These are phyloP conservation scores for Spodoptera littoralis DNA, from an alignment of 2,888 invertebrate genomes.

Conservation along the genomic window DNA sequence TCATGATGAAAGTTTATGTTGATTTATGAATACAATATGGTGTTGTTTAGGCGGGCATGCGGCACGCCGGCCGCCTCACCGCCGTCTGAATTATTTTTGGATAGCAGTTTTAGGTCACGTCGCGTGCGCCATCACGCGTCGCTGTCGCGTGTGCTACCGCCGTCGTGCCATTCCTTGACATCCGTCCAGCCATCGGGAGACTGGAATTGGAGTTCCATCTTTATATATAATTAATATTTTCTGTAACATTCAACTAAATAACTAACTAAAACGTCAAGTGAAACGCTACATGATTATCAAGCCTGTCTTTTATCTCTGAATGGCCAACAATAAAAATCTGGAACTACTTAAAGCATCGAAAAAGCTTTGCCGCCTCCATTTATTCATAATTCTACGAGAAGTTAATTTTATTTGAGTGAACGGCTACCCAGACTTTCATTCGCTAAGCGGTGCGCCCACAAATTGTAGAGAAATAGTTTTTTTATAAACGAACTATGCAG, in stretches of 20 bases:
- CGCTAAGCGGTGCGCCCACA: slow-evolving; percentile 55
- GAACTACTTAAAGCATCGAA: background rate
- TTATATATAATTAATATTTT: too few species aligned
- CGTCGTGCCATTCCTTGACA: slow-evolving; percentile 8
- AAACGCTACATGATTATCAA: background rate
- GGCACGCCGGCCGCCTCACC: slow-evolving; percentile 70
- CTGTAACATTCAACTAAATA: too few species aligned
- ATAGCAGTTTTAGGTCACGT: slow-evolving; percentile 85
- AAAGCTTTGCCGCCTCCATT: slow-evolving; percentile 53
- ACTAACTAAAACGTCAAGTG: too few species aligned
- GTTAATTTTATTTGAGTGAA: slow-evolving; percentile 67
- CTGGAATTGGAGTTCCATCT: slow-evolving; percentile 3
- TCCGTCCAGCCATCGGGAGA: slow-evolving; percentile 2
- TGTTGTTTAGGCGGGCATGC: slow-evolving; percentile 67
- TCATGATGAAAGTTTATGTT: slow-evolving; percentile 60
- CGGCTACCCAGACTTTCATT: slow-evolving; percentile 62
- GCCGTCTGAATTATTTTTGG: slow-evolving; percentile 86
- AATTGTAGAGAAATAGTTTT: slow-evolving; percentile 42
- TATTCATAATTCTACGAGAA: slow-evolving; percentile 48
- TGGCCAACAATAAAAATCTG: background rate
- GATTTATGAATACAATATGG: slow-evolving; percentile 49
- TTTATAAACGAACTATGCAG: slow-evolving; percentile 36
- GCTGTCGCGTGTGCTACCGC: slow-evolving; percentile 21
- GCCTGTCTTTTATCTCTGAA: background rate
- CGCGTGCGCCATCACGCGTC: slow-evolving; percentile 57